Conservation (phyloP, 2,797 vertebrate genomes). For the Neopelma chrysocephalum region DNA sequence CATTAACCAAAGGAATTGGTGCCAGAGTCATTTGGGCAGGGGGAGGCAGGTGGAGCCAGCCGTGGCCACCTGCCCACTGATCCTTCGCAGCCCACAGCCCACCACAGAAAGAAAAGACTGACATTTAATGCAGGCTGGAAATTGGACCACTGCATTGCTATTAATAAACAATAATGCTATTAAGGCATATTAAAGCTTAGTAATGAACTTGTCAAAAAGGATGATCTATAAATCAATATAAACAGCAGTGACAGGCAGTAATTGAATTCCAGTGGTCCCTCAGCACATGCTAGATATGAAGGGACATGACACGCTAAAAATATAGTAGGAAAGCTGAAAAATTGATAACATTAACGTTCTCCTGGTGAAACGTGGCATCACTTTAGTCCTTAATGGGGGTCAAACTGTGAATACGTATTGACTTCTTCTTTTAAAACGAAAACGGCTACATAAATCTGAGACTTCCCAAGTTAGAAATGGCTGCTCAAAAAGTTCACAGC, state of each 20-base stretch:
- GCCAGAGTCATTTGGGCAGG: not conserved
- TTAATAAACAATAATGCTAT: slow-evolving; percentile 77
- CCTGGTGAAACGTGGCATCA: not conserved
- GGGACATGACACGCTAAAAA: slow-evolving; percentile 58
- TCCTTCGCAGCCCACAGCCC: not conserved
- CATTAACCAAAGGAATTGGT: not conserved
- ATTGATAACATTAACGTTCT: slow-evolving; percentile 44
- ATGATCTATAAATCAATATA: slow-evolving; percentile 75
- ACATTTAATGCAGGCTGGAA: not conserved
- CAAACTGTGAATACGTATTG: slow-evolving; percentile 48
- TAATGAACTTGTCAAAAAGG: slow-evolving; percentile 70
- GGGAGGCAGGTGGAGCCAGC: rapidly evolving
- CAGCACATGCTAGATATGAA: slow-evolving; percentile 64
- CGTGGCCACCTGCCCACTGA: rapidly evolving
- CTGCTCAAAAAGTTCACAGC: slow-evolving; percentile 19
- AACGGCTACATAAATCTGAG: slow-evolving; percentile 37
- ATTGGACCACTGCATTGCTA: slow-evolving; percentile 13
- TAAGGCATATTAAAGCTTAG: slow-evolving; percentile 71
- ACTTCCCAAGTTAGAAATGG: slow-evolving; percentile 47
- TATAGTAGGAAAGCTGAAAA: slow-evolving; percentile 56
- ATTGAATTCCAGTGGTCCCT: slow-evolving; percentile 71
- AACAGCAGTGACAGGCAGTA: slow-evolving; percentile 71
- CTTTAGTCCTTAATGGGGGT: slow-evolving; percentile 43
- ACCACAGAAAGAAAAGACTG: not conserved
- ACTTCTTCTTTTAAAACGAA: slow-evolving; percentile 48